Percentiles rank a stretch among this genome's conserved stretches.
Evolutionary conservation across 1,140 invertebrate species (phyloP).

Genomic region (Calephelis virginiensis): DNA sequence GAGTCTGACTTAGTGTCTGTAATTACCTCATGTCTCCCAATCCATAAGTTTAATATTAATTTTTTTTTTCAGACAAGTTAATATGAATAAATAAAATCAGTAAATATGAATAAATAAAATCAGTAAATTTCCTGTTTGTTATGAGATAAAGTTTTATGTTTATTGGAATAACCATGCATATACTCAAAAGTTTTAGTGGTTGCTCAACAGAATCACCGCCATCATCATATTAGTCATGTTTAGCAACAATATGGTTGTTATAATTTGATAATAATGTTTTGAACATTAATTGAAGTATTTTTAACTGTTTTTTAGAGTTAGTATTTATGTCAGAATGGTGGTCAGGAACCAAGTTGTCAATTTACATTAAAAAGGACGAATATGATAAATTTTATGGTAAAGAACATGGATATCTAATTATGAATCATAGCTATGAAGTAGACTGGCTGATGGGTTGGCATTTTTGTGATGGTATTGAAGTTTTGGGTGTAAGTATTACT

Average conservation of each 20-base stretch:
- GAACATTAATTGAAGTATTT: conserved; percentile 8
- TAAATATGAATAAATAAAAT: no score
- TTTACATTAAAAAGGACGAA: conserved; percentile 90
- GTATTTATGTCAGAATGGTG: conserved; percentile 97
- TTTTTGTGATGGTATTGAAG: conserved; percentile 86
- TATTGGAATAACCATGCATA: no score
- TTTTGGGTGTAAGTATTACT: conserved; percentile 86
- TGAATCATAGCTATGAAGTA: conserved; percentile 97
- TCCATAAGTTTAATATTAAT: no score
- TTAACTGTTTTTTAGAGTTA: conserved; percentile 83
- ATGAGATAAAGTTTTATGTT: no score
- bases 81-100: no score
- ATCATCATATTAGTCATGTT: not conserved
- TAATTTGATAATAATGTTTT: not conserved
- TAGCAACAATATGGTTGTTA: no score
- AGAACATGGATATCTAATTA: conserved; percentile 93
- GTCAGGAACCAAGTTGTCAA: conserved; percentile 85
- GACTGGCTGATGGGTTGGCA: conserved; percentile 97
- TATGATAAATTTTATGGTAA: conserved; percentile 89
- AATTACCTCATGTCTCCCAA: no score
- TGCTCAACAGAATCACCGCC: no score
- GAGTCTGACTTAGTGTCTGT: no score
- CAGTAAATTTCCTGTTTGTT: no score
- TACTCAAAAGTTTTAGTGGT: no score
- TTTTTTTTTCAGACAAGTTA: no score